Conservation (phyloP, 35 echinoderm and acorn worm genomes). For the Strongylocentrotus purpuratus region DNA sequence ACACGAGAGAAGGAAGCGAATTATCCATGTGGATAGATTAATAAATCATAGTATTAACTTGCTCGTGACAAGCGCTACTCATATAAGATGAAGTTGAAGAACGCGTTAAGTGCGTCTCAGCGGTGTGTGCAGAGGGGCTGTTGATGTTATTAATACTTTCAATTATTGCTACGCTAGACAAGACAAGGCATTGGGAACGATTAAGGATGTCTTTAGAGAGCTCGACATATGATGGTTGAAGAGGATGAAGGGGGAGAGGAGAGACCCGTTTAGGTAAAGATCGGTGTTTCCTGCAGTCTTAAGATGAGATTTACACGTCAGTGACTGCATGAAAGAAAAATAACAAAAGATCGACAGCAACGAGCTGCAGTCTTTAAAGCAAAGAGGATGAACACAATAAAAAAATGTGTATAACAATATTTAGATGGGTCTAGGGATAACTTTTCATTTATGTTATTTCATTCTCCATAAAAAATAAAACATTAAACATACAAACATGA, state of each 20-base stretch:
- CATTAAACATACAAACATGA: no score
- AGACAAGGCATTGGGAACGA: constrained; percentile 1
- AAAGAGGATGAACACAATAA: no score
- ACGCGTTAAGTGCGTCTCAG: background rate
- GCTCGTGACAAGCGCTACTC: background rate
- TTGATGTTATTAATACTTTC: constrained; percentile 19
- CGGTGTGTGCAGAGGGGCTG: background rate
- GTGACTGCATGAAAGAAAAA: background rate
- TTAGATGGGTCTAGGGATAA: no score
- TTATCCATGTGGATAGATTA: background rate
- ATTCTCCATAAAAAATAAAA: no score
- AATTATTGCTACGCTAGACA: constrained; percentile 2
- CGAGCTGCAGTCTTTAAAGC: no score
- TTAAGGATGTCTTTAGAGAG: constrained; percentile 3
- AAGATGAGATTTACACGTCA: background rate
- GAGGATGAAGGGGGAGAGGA: background rate
- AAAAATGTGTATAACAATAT: no score
- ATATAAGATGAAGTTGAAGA: background rate
- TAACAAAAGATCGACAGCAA: background rate
- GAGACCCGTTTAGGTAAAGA: background rate
- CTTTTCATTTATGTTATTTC: no score
- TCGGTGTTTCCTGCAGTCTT: background rate
- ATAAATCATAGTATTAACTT: constrained; percentile 14
- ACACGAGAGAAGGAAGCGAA: background rate
- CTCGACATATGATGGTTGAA: background rate